Evolutionary conservation across 2,113 vertebrate genomes (phyloP), one percentile per base, ranked within the genome.

Genomic region (Tenrec ecaudatus): DNA sequence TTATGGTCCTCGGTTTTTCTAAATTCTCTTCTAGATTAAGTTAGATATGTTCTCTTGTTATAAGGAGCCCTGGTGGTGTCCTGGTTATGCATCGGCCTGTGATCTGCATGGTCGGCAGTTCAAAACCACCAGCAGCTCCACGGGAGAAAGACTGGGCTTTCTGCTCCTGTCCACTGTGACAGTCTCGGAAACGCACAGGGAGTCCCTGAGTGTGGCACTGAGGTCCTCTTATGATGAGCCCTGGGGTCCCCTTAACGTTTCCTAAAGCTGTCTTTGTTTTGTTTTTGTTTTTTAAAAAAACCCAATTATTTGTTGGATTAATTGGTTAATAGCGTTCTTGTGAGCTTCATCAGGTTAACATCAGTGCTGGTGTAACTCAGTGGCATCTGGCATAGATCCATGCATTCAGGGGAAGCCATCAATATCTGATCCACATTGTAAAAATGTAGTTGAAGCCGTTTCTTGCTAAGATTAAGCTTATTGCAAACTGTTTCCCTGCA

Each of bases 311-410:
- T 91, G 33, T 71, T 77, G 90, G 38, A 33, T 86, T 90, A 89
- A 79, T 92, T 94, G 92, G 88, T 93, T 87, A 94, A 91, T 95
- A 87, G 27, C 87, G 95, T 57, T 64, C 91, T 91, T 90, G 38
- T 82, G 85, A 94, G 38, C 33, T 89, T 78, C 2, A 25, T 90
- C 73, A 92, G 77, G 80, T 86, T 92, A 82, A 94, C 8, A 23
- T 60, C 57, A 77, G 31, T 86, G 53, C 79, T 58, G 85, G 71
- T 75, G 62, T 79, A 87, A 38, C 64, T 90, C 43, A 85, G 9
- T 66, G 81, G 68, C 58, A 91, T 91, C 47, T 10, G 43, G 81
- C 25, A 10, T 86, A 78, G 40, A 62, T 71, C n/a, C 93, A 76
- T 89, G 76, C 29, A 91, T 33, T 43, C 73, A 85, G 92, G 82